Conservation (phyloP, 2,797 vertebrate species). For the Gastrophryne carolinensis region DNA sequence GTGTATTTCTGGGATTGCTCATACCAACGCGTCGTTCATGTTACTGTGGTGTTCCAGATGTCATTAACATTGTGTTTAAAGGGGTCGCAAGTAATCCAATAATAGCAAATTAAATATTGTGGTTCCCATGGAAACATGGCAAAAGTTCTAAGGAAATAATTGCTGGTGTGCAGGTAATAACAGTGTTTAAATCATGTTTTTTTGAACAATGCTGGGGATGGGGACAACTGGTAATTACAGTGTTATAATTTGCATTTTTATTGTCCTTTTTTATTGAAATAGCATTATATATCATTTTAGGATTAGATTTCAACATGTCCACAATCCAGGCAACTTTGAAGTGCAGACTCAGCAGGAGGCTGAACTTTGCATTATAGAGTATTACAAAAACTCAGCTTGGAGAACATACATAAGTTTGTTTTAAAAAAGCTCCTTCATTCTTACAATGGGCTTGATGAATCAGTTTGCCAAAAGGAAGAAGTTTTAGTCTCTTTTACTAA, state of each 20-base stretch:
- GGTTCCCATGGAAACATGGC: conserved; percentile 42
- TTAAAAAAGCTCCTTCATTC: no score
- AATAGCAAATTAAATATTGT: conserved; percentile 44
- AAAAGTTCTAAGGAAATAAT: conserved; percentile 43
- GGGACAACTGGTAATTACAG: conserved; percentile 23
- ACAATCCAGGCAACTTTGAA: conserved; percentile 3
- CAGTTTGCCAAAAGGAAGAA: no score
- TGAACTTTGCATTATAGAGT: neutral
- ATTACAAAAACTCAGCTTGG: neutral
- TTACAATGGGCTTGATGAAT: no score
- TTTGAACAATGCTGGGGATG: conserved; percentile 26
- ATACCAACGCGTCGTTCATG: neutral
- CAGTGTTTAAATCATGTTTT: conserved; percentile 30
- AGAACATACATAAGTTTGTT: neutral
- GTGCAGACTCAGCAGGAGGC: neutral
- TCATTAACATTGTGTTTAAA: conserved; percentile 17
- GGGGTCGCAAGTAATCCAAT: conserved; percentile 40
- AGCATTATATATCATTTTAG: conserved; percentile 18
- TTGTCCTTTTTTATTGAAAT: neutral
- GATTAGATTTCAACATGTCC: conserved; percentile 6
- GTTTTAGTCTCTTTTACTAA: no score
- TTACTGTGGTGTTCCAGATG: conserved; percentile 27
- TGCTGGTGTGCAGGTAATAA: conserved; percentile 35
- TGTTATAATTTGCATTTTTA: conserved; percentile 33
- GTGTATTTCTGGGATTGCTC: neutral